A percentile compares a stretch with the other conserved stretches of the same genome.
Evolutionary conservation across 1,140 invertebrate genomes (phyloP).

Genomic region (Achroia grisella): DNA sequence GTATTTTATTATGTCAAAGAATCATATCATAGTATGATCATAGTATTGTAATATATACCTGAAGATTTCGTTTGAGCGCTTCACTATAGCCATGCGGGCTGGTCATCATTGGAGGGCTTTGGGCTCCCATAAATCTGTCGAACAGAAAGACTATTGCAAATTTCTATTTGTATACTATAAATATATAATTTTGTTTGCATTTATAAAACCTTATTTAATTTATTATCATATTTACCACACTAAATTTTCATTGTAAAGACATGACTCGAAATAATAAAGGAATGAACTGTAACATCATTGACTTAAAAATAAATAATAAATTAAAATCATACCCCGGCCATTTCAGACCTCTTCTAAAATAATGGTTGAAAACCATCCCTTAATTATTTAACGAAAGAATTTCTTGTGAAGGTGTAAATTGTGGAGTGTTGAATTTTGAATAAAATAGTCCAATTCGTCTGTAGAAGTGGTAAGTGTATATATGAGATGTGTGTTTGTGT

Average conservation of each 20-base stretch:
- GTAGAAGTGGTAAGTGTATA: conserved; percentile 37
- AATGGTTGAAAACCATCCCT: conserved; percentile 19
- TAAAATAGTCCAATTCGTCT: conserved; percentile 52
- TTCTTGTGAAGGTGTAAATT: conserved; percentile 41
- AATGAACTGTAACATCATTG: neutral
- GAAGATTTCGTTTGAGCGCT: conserved; percentile 68
- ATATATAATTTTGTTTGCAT: too few species aligned
- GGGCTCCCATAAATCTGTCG: conserved; percentile 67
- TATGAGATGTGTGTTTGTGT: conserved; percentile 33
- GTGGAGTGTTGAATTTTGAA: conserved; percentile 67
- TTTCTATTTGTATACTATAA: too few species aligned
- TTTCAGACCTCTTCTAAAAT: conserved; percentile 52
- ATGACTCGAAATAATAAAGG: neutral
- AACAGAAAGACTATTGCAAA: conserved; percentile 4
- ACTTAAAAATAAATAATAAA: conserved; percentile 30
- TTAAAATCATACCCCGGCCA: conserved; percentile 60
- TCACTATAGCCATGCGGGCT: conserved; percentile 70
- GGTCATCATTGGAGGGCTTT: conserved; percentile 70
- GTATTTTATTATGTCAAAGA: too few species aligned
- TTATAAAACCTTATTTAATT: too few species aligned
- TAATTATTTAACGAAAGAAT: conserved; percentile 22
- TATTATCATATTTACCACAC: too few species aligned
- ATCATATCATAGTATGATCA: too few species aligned
- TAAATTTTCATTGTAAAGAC: neutral
- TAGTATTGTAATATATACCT: conserved; percentile 33